Evolutionary conservation across 2,113 vertebrate genomes (phyloP), one percentile per base, ranked within the genome.

Genomic region (Eublepharis macularius): DNA sequence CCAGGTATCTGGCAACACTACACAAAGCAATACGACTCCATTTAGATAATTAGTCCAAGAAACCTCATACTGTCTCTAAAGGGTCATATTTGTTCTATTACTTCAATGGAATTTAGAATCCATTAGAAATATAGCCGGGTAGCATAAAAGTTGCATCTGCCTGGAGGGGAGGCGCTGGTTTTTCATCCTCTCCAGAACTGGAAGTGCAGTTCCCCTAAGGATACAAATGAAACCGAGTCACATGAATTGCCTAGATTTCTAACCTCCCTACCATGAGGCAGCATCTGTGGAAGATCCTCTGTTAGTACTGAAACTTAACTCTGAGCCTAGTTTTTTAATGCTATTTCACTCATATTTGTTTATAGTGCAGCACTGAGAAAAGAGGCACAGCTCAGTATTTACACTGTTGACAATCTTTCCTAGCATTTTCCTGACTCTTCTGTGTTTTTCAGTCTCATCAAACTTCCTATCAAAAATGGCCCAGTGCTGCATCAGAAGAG

Each of bases 51-150:
- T 69, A 39, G 26, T 45, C 72, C 34, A 41, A n/a, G 51, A 82
- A 57, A 78, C 54, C 45, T 29, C 66, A 78, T 60, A 60, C 68
- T 16, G 39, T 83, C 49, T 21, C 84, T 47, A 36, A 66, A 65
- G 77, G 54, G 57, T 80, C n/a, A 65, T 86, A 80, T 86, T 86
- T 74, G 72, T 68, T 85, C 66, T 60, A 54, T 60, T 47, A 54
- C 63, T 60, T 72, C 76, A 79, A 29, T 86, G 77, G 69, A 80
- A 80, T 86, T 86, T 86, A n/a, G 57, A 86, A 36, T 85, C 76
- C 68, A 49, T 85, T 63, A 85, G 84, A 80, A 85, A 86, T 63
- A 63, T 65, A 80, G 77, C 77, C 65, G 36, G 54, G 49, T 63
- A 80, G 43, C 14, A 86, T 24, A 73, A 63, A 79, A 19, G 29